Evolutionary conservation across 2,797 vertebrate species (phyloP), one percentile per base, ranked within the genome.

Genomic region (Rhynchonycteris naso): DNA sequence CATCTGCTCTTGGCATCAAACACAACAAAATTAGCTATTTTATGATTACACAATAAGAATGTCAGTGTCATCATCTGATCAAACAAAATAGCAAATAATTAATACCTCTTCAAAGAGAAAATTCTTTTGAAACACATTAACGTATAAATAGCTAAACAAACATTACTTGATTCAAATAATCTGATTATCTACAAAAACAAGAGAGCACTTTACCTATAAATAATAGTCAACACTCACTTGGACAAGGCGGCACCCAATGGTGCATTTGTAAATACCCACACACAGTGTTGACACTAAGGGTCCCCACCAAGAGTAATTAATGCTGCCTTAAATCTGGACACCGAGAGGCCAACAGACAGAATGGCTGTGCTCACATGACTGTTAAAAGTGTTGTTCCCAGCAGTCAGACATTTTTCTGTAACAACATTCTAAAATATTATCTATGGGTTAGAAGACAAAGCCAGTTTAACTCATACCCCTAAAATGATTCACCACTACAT

Each of bases 1-100:
- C 72, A 97, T 96, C 96, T 96, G 91, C 76, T 93, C 89, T 58
- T 88, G 86, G 85, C 83, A 96, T 18, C 58, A 72, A 95, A 76
- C 63, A 91, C 0, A 21, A 90, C 71, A 89, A 87, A 91, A 95
- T 84, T 75, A 96, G 82, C 85, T 94, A 65, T 87, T 96, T 95
- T 83, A 85, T 69, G 71, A 88, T 85, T 71, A 87, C 26, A 95
- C 85, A 95, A 28, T 95, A 90, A 84, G 71, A 90, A 95, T 30
- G 72, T 54, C 86, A 80, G 38, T 54, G 35, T 30, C 59, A 93
- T 80, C 66, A 58, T 78, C 69, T 47, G 92, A 97, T 96, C 91
- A 94, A 95, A 87, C 95, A 90, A 94, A 94, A 75, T 8, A 78
- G 88, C 85, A 38, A 93, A 71, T 95, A 84, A 75, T 0, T 2